Percentiles rank a stretch among this genome's conserved stretches.
Evolutionary conservation across 1,140 invertebrate species (phyloP).

Genomic region (Gonioctena quinquepunctata): DNA sequence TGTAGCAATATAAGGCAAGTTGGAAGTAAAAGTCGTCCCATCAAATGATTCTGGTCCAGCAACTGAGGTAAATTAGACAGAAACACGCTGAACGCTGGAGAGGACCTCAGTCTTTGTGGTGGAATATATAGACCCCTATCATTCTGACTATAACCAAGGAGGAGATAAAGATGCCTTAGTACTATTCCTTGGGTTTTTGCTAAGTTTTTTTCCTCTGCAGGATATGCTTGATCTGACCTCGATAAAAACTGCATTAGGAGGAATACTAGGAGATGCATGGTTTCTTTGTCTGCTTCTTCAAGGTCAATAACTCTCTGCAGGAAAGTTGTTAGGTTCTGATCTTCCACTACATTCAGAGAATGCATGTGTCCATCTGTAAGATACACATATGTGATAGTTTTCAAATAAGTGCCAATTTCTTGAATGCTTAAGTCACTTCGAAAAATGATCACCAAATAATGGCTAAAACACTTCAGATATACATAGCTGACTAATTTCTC

Average conservation of each 20-base stretch:
- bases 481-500: too few species aligned
- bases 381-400: neutral
- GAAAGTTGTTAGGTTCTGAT: slow-evolving; percentile 67
- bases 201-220: slow-evolving; percentile 81
- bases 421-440: too few species aligned
- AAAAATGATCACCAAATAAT: too few species aligned
- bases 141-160: slow-evolving; percentile 88
- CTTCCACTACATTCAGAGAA: slow-evolving; percentile 73
- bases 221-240: slow-evolving; percentile 75
- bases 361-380: slow-evolving; percentile 77
- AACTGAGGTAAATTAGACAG: slow-evolving; percentile 91
- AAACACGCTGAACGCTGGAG: slow-evolving; percentile 95
- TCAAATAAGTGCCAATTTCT: neutral
- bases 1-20: slow-evolving; percentile 85
- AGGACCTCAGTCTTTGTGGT: slow-evolving; percentile 82
- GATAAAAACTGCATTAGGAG: slow-evolving; percentile 95
- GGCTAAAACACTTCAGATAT: too few species aligned
- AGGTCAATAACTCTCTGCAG: slow-evolving; percentile 85
- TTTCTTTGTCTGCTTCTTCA: slow-evolving; percentile 94
- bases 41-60: slow-evolving; percentile 90
- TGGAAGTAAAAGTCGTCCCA: slow-evolving; percentile 85
- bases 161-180: slow-evolving; percentile 87
- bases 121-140: slow-evolving; percentile 90
- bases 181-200: slow-evolving; percentile 84
- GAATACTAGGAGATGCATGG: slow-evolving; percentile 93